Conservation (phyloP, 2,113 vertebrate species). For the Gymnarchus niloticus region DNA sequence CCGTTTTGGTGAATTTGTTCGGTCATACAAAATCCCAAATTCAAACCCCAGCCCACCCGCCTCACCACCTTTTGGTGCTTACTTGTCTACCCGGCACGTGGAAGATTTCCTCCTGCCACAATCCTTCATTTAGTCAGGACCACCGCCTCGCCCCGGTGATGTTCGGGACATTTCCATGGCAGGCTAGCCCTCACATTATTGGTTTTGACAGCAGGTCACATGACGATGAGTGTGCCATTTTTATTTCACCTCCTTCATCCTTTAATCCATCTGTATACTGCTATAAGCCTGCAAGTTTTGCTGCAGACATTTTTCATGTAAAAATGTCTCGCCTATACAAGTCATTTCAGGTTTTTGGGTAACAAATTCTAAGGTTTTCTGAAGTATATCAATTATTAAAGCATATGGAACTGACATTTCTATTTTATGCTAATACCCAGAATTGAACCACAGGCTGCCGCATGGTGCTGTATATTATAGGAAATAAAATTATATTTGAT, state of each 20-base stretch:
- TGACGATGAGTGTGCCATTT: background rate
- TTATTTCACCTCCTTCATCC: background rate
- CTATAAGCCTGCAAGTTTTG: background rate
- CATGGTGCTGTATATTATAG: background rate
- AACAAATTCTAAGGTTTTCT: background rate
- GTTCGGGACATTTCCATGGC: constrained; percentile 70
- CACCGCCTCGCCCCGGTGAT: constrained; percentile 57
- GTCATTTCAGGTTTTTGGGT: background rate
- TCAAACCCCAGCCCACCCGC: too few relatives aligned
- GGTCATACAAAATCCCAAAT: too few relatives aligned
- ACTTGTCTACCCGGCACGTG: background rate
- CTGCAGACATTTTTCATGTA: background rate
- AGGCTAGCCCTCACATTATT: constrained; percentile 70
- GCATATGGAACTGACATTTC: background rate
- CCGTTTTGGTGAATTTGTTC: too few relatives aligned
- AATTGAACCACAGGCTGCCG: background rate
- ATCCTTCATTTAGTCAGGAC: constrained; percentile 37
- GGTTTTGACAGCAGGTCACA: constrained; percentile 72
- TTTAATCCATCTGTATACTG: background rate
- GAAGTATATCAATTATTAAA: background rate
- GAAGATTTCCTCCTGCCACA: background rate
- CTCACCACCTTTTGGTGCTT: too few relatives aligned
- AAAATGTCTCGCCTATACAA: background rate
- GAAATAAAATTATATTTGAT: background rate
- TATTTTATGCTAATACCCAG: background rate